Percentiles rank a stretch among this genome's conserved stretches.
Evolutionary conservation across 2,797 vertebrate species (phyloP).

Genomic region (Chromobotia macracanthus): DNA sequence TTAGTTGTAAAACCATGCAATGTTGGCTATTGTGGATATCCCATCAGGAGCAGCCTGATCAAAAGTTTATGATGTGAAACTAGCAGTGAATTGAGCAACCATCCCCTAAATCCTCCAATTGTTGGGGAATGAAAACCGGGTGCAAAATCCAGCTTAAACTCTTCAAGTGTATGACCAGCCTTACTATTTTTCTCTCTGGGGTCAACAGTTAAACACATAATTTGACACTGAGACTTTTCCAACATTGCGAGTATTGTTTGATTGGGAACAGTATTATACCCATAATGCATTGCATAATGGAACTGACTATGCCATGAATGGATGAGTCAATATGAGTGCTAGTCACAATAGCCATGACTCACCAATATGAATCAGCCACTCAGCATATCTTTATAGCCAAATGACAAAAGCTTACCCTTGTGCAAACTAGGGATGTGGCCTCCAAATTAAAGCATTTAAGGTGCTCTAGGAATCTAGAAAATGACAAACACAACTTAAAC

Average conservation of each 20-base stretch:
- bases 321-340: constrained; percentile 32
- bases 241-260: not conserved
- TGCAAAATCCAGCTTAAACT: too few relatives aligned
- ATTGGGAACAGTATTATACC: constrained; percentile 16
- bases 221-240: constrained; percentile 6
- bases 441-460: not conserved
- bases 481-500: not conserved
- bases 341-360: constrained; percentile 44
- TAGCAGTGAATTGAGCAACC: too few relatives aligned
- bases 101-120: not conserved
- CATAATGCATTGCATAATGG: constrained; percentile 10
- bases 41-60: too few relatives aligned
- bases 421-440: constrained; percentile 44
- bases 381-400: constrained; percentile 34
- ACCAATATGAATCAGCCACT: constrained; percentile 46
- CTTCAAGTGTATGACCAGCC: too few relatives aligned
- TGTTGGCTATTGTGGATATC: too few relatives aligned
- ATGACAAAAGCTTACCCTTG: not conserved
- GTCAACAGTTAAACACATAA: not conserved
- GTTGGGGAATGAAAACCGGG: too few relatives aligned
- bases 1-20: too few relatives aligned
- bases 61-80: too few relatives aligned
- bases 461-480: not conserved
- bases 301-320: constrained; percentile 31
- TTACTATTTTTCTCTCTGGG: constrained; percentile 7